Evolutionary conservation across 1,140 invertebrate species (phyloP), one percentile per base, ranked within the genome.

Genomic region (Lanistes nyassanus): DNA sequence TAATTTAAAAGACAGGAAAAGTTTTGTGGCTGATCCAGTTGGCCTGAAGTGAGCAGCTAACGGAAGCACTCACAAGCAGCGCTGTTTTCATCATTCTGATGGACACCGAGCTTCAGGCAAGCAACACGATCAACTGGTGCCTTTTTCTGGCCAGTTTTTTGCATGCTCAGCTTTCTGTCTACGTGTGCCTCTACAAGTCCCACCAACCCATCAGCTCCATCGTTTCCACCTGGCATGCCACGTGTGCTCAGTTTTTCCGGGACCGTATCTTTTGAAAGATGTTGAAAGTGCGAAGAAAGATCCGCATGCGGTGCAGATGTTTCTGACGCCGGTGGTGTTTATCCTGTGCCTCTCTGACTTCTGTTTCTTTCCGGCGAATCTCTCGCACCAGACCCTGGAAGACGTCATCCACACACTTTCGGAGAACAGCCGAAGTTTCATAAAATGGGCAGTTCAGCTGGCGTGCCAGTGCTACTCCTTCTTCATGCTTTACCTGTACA

Each of bases 401-500:
- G 9, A 86, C 83, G 75, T 88, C 87, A 79, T 88, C 87, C 19
- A 88, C 85, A 80, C 81, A 86, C 55, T 85, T 82, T n/a, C 87
- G 76, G 36, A 82, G 68, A 16, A 83, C 83, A 26, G 87, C 82
- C 29, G 86, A 88, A 1, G 86, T 88, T 70, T 88, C 87, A 65
- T 82, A 87, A 74, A 88, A 88, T 29, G 82, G 83, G 73, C 85
- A 86, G 3, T 81, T 82, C 19, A 87, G 81, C 60, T 85, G 83
- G 11, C 80, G 73, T 26, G 87, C 85, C 56, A 88, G 71, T 3
- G 83, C 75, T 34, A 72, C 93, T 92, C 90, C 95, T 93, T 86
- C 95, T 90, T 86, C 94, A 92, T 85, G 93, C 91, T 82, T 94
- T 51, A 90, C 81, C 87, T 88, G 76, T 80, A 84, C 9, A 47